Evolutionary conservation across 2,888 invertebrate species (phyloP), one percentile per base, ranked within the genome.

Genomic region (Anticlea derivata): DNA sequence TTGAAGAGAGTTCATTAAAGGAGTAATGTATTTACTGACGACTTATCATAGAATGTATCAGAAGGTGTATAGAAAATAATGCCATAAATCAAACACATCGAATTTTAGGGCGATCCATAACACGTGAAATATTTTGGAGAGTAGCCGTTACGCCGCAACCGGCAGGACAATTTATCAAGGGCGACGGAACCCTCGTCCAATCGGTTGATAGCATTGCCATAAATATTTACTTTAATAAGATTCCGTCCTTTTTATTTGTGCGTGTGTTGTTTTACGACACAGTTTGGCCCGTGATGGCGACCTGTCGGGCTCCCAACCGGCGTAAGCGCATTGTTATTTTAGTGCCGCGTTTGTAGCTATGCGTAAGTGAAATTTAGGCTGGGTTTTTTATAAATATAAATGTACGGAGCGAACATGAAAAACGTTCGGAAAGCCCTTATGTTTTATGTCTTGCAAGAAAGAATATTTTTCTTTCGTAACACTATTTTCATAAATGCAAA

Each of bases 141-240:
- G 78, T 81, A 73, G 75, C 77, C 73, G 78, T 73, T 77, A 78
- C 74, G 75, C 83, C 83, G 73, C 84, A 81, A 80, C 75, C 75
- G 81, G 77, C 73, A 72, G 76, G 81, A 82, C 86, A 81, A 88
- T 89, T 88, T 89, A 87, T 89, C 89, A 88, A 83, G 78, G 72
- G 79, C 76, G 81, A 76, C 80, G 71, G 75, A 78, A 84, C 85
- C 85, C 88, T 87, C 80, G 83, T 86, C 86, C 88, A 84, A 88
- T 86, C 84, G 86, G 80, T 85, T 86, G 86, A 88, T 86, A 81
- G 86, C 83, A 82, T 80, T 83, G 84, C 86, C 84, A 89, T 89
- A 88, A 89, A 90, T 90, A 89, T 89, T 89, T 89, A 87, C 87
- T 89, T 90, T 88, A 87, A 88, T 90, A 89, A 88, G 83, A 88